These are phyloP conservation scores for Cephus cinctus DNA, from an alignment of 1,140 invertebrate genomes.

Conservation along the genomic window DNA sequence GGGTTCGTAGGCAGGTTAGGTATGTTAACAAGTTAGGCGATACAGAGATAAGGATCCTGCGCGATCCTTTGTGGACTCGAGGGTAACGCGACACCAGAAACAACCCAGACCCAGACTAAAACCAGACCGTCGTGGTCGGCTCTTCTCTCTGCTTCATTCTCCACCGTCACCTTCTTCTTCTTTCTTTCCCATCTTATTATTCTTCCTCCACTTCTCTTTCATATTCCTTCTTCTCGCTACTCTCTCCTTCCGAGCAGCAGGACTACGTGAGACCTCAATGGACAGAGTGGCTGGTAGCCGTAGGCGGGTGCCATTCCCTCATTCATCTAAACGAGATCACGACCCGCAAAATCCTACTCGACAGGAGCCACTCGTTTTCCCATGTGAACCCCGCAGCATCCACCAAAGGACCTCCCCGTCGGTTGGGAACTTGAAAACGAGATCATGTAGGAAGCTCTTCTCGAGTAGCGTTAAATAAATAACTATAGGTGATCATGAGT, in stretches of 20 bases:
- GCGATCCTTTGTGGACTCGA: slow-evolving; percentile 43
- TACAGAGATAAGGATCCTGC: slow-evolving; percentile 46
- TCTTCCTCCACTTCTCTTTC: slow-evolving; percentile 4
- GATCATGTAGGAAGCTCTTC: no score
- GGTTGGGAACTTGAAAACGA: no score
- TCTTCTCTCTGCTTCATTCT: slow-evolving; percentile 18
- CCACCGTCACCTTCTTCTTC: slow-evolving; percentile 14
- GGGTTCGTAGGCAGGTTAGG: slow-evolving; percentile 38
- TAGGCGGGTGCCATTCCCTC: slow-evolving; percentile 24
- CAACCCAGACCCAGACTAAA: slow-evolving; percentile 31
- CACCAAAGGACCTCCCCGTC: no score
- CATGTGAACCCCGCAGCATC: no score
- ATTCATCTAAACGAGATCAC: slow-evolving; percentile 30
- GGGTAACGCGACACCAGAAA: slow-evolving; percentile 47
- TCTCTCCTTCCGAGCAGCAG: slow-evolving; percentile 9
- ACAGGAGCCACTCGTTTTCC: slow-evolving; percentile 19
- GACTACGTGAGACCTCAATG: slow-evolving; percentile 30
- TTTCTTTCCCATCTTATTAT: slow-evolving; percentile 11
- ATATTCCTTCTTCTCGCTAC: slow-evolving; percentile 11
- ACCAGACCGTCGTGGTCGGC: slow-evolving; percentile 25
- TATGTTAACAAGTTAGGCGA: slow-evolving; percentile 52
- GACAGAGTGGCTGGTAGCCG: slow-evolving; percentile 22
- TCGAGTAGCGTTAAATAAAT: no score
- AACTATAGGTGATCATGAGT: no score
- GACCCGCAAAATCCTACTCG: slow-evolving; percentile 17